Evolutionary conservation across 2,113 vertebrate genomes (phyloP), one percentile per base, ranked within the genome.

Genomic region (Trichomycterus rosablanca): DNA sequence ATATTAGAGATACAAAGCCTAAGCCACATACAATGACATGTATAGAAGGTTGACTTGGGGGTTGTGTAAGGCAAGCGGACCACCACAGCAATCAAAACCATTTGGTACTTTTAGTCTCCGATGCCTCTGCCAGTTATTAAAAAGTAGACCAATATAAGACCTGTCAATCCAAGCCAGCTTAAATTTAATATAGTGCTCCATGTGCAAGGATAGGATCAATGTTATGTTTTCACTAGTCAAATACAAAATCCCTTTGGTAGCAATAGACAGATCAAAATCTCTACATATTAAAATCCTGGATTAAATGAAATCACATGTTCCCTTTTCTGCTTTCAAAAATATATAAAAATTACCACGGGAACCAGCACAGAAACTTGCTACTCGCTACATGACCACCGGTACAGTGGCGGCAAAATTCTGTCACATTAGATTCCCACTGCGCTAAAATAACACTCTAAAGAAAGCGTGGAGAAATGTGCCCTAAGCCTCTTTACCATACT

Each of bases 121-220:
- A 63, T 69, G 32, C 14, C 24, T 34, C 2, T 24, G 20, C 46
- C 63, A 70, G 54, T 81, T 85, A 87, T 84, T 83, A 81, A 83
- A 81, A 81, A 77, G n/a, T n/a, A n/a, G n/a, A n/a, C n/a, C 67
- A 85, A 85, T 83, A 83, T 84, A 77, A 42, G 67, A 74, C 62
- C 69, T 79, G 79, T 80, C 82, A 78, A 39, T 81, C 82, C 77
- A 62, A n/a, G 32, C 28, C 6, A 73, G 14, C 23, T 22, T 74
- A n/a, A n/a, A n/a, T n/a, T n/a, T n/a, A n/a, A n/a, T n/a, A 76
- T 23, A 56, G 40, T 26, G n/a, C n/a, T n/a, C n/a, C n/a, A n/a
- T n/a, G n/a, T n/a, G 50, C 40, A 9, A 34, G 8, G 20, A 26
- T 50, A 19, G 39, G 40, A 43, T 66, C 54, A 66, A 34, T 35